Conservation (phyloP, 2,113 vertebrate genomes). For the Glaucidium brasilianum region DNA sequence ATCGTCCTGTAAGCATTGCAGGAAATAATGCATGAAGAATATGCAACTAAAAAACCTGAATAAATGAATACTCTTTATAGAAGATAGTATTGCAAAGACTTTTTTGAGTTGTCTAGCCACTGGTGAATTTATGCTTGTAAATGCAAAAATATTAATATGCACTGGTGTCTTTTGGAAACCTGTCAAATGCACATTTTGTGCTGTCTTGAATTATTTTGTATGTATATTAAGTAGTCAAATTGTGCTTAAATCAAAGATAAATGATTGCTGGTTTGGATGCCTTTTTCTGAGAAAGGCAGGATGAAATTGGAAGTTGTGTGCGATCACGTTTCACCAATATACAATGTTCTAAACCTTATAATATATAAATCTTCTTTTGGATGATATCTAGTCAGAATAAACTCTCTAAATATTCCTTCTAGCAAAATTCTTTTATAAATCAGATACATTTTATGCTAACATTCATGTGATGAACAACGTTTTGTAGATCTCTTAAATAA, state of each 20-base stretch:
- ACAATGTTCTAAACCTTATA: neutral
- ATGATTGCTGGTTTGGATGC: neutral
- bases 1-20: neutral
- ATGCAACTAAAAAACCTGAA: neutral
- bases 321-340: neutral
- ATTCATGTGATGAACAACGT: neutral
- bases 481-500: neutral
- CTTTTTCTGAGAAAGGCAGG: constrained; percentile 4
- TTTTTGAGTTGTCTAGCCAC: neutral
- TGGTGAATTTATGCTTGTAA: neutral
- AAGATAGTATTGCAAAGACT: neutral
- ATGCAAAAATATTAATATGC: constrained; percentile 1
- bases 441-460: neutral
- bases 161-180: constrained; percentile 16
- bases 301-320: neutral
- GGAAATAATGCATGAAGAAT: neutral
- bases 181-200: neutral
- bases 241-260: constrained; percentile 40
- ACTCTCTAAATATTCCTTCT: neutral
- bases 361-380: neutral
- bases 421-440: neutral
- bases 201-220: constrained; percentile 20
- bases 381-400: neutral
- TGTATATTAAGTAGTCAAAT: constrained; percentile 31
- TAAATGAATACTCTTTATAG: neutral